These are phyloP conservation scores for Monochamus alternatus DNA, from an alignment of 2,888 invertebrate species.

Conservation along the genomic window DNA sequence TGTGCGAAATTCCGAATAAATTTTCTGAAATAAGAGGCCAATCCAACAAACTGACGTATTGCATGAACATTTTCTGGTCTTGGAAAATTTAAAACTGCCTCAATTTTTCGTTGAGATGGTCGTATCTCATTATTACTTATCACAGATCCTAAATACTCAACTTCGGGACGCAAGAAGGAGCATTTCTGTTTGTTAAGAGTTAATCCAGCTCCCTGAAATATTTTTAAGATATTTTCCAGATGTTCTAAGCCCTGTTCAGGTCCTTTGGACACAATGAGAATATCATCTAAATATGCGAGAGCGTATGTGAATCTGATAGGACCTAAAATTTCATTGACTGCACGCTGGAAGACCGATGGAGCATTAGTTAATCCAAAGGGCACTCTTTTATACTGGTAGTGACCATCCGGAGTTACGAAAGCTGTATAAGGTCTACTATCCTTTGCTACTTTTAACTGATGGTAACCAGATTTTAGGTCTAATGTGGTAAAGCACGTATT, in stretches of 20 bases:
- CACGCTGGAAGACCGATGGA: slow-evolving; percentile 33
- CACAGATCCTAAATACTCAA: slow-evolving; percentile 31
- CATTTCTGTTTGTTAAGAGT: slow-evolving; percentile 35
- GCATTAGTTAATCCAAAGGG: slow-evolving; percentile 33
- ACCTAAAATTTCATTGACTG: slow-evolving; percentile 32
- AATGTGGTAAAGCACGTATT: slow-evolving; percentile 9
- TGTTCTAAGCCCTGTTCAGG: slow-evolving; percentile 24
- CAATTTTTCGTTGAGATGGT: slow-evolving; percentile 13
- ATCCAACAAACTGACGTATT: slow-evolving; percentile 22
- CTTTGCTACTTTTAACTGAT: slow-evolving; percentile 21
- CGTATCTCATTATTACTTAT: slow-evolving; percentile 12
- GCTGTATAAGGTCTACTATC: slow-evolving; percentile 25
- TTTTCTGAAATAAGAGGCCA: slow-evolving; percentile 31
- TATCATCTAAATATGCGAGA: slow-evolving; percentile 30
- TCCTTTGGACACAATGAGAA: slow-evolving; percentile 5
- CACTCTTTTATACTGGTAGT: slow-evolving; percentile 28
- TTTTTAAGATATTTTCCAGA: slow-evolving; percentile 24
- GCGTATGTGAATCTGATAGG: slow-evolving; percentile 6
- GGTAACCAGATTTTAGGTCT: slow-evolving; percentile 6
- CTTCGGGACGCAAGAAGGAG: slow-evolving; percentile 24
- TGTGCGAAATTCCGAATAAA: slow-evolving; percentile 11
- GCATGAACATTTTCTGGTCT: slow-evolving; percentile 23
- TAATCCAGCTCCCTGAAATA: slow-evolving; percentile 17
- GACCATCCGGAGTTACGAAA: slow-evolving; percentile 25
- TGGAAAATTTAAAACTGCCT: slow-evolving; percentile 26